Evolutionary conservation across 2,888 invertebrate species (phyloP).

Genomic region (Hypomecis atomaria): DNA sequence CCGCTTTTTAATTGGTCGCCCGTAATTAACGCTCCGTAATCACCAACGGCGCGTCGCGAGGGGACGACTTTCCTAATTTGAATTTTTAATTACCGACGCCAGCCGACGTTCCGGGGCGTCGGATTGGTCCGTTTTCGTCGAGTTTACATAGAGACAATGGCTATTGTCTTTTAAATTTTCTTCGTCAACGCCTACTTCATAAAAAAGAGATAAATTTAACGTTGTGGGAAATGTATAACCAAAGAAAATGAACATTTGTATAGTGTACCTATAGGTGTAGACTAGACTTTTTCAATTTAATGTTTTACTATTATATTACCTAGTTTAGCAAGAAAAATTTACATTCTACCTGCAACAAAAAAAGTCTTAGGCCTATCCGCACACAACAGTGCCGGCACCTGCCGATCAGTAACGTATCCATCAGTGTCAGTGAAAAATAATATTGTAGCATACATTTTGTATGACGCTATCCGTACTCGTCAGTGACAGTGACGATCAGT

Average conservation of each 20-base stretch:
- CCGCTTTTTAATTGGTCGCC: constrained; percentile 79
- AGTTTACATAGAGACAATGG: constrained; percentile 69
- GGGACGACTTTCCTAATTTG: constrained; percentile 78
- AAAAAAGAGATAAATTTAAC: constrained; percentile 8
- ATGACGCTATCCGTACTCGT: too few relatives aligned
- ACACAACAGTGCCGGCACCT: too few relatives aligned
- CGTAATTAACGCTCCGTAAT: constrained; percentile 81
- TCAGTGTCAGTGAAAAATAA: too few relatives aligned
- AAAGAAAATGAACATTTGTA: background rate
- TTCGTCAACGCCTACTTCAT: constrained; percentile 36
- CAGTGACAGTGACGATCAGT: too few relatives aligned
- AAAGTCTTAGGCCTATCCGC: too few relatives aligned
- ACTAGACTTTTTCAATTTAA: too few relatives aligned
- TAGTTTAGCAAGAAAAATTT: too few relatives aligned
- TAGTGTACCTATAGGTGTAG: too few relatives aligned
- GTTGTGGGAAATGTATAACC: background rate
- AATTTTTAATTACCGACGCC: constrained; percentile 78
- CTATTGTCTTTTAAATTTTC: constrained; percentile 65
- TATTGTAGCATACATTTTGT: too few relatives aligned
- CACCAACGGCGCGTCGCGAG: constrained; percentile 74
- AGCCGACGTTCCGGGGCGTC: constrained; percentile 50
- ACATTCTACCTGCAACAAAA: too few relatives aligned
- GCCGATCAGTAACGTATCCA: too few relatives aligned
- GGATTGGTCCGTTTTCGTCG: constrained; percentile 68
- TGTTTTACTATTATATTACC: too few relatives aligned